Evolutionary conservation across 2,113 vertebrate species (phyloP).

Genomic region (Narcine bancroftii): DNA sequence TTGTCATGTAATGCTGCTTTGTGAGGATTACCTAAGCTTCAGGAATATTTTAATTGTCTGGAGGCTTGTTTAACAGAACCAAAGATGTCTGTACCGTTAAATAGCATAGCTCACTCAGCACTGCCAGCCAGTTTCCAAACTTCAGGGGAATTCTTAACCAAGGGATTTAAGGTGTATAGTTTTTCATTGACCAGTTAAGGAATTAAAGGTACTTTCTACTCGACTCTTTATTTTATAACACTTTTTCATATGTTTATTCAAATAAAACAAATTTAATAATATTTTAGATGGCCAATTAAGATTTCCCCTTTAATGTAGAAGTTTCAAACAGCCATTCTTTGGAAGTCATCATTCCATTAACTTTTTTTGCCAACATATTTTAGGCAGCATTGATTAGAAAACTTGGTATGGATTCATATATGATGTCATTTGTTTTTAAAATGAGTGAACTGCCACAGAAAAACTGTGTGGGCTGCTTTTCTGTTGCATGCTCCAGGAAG

Average conservation of each 20-base stretch:
- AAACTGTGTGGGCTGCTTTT: neutral
- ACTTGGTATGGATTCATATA: neutral
- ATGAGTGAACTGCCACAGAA: neutral
- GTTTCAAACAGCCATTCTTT: neutral
- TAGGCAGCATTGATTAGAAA: neutral
- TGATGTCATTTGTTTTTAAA: neutral
- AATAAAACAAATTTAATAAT: neutral
- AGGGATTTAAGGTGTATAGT: neutral
- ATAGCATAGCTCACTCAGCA: neutral
- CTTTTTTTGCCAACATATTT: neutral
- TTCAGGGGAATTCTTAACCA: neutral
- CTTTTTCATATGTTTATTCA: neutral
- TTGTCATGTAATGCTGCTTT: neutral
- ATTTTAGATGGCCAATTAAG: neutral
- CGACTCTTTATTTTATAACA: neutral
- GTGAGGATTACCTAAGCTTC: slow-evolving; percentile 1
- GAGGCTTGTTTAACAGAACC: slow-evolving; percentile 4
- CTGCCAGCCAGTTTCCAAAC: neutral
- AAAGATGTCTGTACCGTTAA: slow-evolving; percentile 11
- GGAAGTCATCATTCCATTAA: neutral
- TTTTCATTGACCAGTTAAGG: neutral
- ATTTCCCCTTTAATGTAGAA: neutral
- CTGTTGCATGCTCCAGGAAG: neutral
- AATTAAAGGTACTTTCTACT: neutral
- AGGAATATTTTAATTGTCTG: slow-evolving; percentile 23